These are phyloP conservation scores for Micropoecilia bifurca DNA, from an alignment of 2,797 vertebrate genomes.

Conservation along the genomic window DNA sequence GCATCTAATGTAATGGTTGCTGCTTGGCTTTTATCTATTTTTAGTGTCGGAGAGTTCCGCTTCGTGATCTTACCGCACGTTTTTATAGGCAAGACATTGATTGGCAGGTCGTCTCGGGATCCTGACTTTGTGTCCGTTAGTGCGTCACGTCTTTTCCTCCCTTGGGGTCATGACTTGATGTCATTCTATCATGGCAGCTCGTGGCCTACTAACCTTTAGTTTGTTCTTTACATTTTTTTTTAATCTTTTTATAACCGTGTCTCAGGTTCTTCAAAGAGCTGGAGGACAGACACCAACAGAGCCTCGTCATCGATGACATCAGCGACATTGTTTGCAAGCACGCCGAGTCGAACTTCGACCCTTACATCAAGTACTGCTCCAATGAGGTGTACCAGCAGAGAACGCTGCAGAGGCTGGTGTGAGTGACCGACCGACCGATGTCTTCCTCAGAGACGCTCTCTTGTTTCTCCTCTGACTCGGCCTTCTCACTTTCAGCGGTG, in stretches of 20 bases:
- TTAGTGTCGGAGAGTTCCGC: slow-evolving; percentile 63
- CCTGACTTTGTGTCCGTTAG: slow-evolving; percentile 52
- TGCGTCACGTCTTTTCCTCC: slow-evolving; percentile 29
- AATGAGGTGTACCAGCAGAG: slow-evolving; percentile 99
- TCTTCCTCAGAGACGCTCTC: not conserved
- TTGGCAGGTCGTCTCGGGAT: slow-evolving; percentile 45
- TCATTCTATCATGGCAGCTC: not conserved
- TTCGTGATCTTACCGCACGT: slow-evolving; percentile 43
- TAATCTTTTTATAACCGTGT: slow-evolving; percentile 6
- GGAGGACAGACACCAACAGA: slow-evolving; percentile 91
- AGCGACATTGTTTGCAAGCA: slow-evolving; percentile 93
- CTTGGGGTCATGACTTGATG: slow-evolving; percentile 3
- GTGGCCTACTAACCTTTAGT: slow-evolving; percentile 23
- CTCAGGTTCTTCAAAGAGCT: slow-evolving; percentile 94
- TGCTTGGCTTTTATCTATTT: slow-evolving; percentile 65
- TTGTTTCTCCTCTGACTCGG: not conserved
- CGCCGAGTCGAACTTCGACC: slow-evolving; percentile 89
- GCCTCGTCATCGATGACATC: slow-evolving; percentile 90
- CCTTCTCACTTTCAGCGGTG: slow-evolving; percentile 69
- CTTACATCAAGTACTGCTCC: slow-evolving; percentile 96
- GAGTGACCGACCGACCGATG: slow-evolving; percentile 71
- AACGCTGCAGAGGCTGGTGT: slow-evolving; percentile 93
- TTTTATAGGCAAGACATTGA: slow-evolving; percentile 45
- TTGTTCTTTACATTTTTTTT: not conserved
- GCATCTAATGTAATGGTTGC: slow-evolving; percentile 62